A percentile compares a stretch with the other conserved stretches of the same genome.
Conservation (phyloP, 2,888 invertebrate genomes). For the Lochmaea crataegi region DNA sequence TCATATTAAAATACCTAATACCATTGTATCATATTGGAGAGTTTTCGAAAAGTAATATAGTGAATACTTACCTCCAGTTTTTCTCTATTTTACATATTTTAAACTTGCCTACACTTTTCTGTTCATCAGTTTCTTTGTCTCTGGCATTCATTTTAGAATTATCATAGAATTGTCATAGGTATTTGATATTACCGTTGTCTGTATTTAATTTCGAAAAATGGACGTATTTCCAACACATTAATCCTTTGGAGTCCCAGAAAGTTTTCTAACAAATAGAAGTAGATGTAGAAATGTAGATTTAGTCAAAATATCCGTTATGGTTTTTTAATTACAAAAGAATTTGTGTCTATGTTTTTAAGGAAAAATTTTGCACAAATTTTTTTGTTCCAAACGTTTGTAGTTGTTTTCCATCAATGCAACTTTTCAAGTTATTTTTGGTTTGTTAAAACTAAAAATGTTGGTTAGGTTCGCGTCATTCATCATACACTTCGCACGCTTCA, state of each 20-base stretch:
- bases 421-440: neutral
- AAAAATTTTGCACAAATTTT: neutral
- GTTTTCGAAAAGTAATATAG: too few species aligned
- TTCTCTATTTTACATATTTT: too few species aligned
- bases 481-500: constrained; percentile 95
- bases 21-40: neutral
- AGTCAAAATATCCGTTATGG: neutral
- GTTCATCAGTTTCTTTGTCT: too few species aligned
- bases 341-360: neutral
- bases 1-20: neutral
- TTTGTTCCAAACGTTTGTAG: neutral
- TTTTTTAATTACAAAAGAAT: neutral
- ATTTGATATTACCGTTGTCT: too few species aligned
- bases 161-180: too few species aligned
- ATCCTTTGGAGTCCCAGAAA: neutral
- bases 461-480: constrained; percentile 88
- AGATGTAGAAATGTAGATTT: neutral
- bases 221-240: neutral
- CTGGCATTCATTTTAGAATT: too few species aligned
- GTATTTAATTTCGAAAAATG: neutral
- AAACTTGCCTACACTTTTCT: too few species aligned
- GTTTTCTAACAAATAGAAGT: neutral
- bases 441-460: constrained; percentile 14
- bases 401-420: neutral
- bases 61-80: too few species aligned